Conservation (phyloP, 2,797 vertebrate species). For the Philypnodon macrostomus region DNA sequence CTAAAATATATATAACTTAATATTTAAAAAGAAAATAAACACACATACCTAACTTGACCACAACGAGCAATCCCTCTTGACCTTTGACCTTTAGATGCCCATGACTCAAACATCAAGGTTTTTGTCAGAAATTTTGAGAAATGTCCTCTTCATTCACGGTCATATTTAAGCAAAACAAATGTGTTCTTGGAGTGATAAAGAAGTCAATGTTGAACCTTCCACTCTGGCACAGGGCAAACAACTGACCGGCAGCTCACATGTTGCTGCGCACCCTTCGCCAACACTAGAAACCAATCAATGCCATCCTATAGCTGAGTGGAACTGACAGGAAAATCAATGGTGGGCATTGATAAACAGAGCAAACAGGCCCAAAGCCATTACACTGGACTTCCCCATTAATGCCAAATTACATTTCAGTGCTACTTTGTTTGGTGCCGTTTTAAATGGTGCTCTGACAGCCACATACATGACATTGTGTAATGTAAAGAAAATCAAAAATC, state of each 20-base stretch:
- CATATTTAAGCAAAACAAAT: slow-evolving; percentile 30
- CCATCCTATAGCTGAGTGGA: slow-evolving; percentile 52
- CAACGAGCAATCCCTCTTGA: slow-evolving; percentile 23
- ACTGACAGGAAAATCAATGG: slow-evolving; percentile 59
- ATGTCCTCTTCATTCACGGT: slow-evolving; percentile 17
- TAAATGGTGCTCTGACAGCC: slow-evolving; percentile 9
- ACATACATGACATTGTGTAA: not conserved
- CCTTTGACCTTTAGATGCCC: slow-evolving; percentile 8
- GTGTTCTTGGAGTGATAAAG: slow-evolving; percentile 14
- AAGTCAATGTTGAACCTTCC: slow-evolving; percentile 39
- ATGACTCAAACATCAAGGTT: slow-evolving; percentile 26
- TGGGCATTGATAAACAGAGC: slow-evolving; percentile 52
- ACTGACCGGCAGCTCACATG: slow-evolving; percentile 57
- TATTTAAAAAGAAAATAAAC: slow-evolving; percentile 12
- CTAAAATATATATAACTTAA: not conserved
- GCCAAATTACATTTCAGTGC: slow-evolving; percentile 22
- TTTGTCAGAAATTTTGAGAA: slow-evolving; percentile 14
- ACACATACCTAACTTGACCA: slow-evolving; percentile 51
- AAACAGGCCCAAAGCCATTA: slow-evolving; percentile 44
- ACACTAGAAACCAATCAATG: slow-evolving; percentile 63
- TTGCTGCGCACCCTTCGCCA: slow-evolving; percentile 28
- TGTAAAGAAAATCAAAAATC: slow-evolving; percentile 10
- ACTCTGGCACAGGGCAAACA: slow-evolving; percentile 34
- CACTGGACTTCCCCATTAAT: slow-evolving; percentile 33
- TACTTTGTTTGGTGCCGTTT: slow-evolving; percentile 10